Percentiles rank a stretch among this genome's conserved stretches.
Conservation (phyloP, 1,140 invertebrate species). For the Aethina tumida region DNA sequence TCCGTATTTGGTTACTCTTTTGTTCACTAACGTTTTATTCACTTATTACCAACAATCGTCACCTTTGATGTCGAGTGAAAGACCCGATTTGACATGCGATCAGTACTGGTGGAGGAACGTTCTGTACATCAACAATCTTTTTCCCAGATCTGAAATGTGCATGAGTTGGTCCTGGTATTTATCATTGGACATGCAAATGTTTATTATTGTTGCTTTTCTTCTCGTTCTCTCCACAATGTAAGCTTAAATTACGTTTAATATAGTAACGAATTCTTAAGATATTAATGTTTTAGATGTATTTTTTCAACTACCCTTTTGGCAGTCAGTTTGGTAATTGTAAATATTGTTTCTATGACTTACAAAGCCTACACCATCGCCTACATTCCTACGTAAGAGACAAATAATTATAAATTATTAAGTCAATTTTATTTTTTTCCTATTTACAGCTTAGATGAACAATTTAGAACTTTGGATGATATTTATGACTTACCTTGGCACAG, state of each 20-base stretch:
- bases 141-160: slow-evolving; percentile 46
- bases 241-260: slow-evolving; percentile 22
- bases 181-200: slow-evolving; percentile 74
- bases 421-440: slow-evolving; percentile 1
- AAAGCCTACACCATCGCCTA: slow-evolving; percentile 35
- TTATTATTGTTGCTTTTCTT: slow-evolving; percentile 43
- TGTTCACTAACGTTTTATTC: slow-evolving; percentile 40
- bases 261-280: slow-evolving; percentile 4
- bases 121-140: slow-evolving; percentile 53
- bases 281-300: slow-evolving; percentile 33
- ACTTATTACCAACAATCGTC: slow-evolving; percentile 40
- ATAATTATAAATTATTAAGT: background rate
- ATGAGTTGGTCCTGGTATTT: slow-evolving; percentile 76
- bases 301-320: slow-evolving; percentile 26
- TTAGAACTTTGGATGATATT: slow-evolving; percentile 32
- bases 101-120: slow-evolving; percentile 57
- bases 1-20: slow-evolving; percentile 42
- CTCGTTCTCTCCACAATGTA: slow-evolving; percentile 45
- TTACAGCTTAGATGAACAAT: slow-evolving; percentile 35
- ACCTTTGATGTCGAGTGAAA: slow-evolving; percentile 40
- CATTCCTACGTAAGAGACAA: slow-evolving; percentile 37
- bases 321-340: slow-evolving; percentile 28
- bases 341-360: slow-evolving; percentile 31
- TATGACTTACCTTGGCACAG: slow-evolving; percentile 43
- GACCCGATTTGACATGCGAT: slow-evolving; percentile 38